Base-by-base conservation (phyloP, 2,113 vertebrate species). In the Bufo bufo region DNA sequence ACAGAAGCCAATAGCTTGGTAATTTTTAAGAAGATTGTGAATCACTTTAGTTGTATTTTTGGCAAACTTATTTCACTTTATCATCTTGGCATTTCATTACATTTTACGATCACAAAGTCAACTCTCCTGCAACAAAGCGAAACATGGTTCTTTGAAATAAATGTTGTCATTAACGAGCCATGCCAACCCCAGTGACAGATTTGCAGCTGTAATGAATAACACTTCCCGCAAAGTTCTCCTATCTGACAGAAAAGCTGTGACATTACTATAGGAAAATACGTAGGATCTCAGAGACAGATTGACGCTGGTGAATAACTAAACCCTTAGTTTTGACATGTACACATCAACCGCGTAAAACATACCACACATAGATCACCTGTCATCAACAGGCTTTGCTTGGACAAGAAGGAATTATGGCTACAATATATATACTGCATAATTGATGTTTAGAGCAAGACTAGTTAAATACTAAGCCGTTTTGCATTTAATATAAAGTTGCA, bases 191-290 rank as follows among this genome's bases (percentile, higher is more conserved):
- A 49, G 92, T 95, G 95, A 95, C 95, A 96, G 95, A 95, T 96
- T 95, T 95, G 94, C 94, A 94, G 94, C 94, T 95, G 93, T 95
- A 95, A 95, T 95, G 94, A 96, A 96, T 95, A 95, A 95, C 94
- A 93, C 94, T 95, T 95, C 93, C 94, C 54, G 4, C 93, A 94
- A 96, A 95, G 93, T 95, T 95, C 94, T 94, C 92, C 92, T 94
- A 91, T 93, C 92, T 95, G 93, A 95, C 94, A 95, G 92, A 93
- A 95, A 94, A 95, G 90, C 94, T 93, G 93, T 95, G 94, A 94
- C 93, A 95, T 95, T 95, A 95, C 94, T 94, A 91, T 92, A 94
- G 94, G 94, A 93, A 95, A 92, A 89, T 86, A 93, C 92, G 89
- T 93, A 92, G 91, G 91, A 95, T 95, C 90, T 45, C 93, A 93